Base-by-base conservation (phyloP, 92 coral and sea anemone genomes). In the Montipora capitata region DNA sequence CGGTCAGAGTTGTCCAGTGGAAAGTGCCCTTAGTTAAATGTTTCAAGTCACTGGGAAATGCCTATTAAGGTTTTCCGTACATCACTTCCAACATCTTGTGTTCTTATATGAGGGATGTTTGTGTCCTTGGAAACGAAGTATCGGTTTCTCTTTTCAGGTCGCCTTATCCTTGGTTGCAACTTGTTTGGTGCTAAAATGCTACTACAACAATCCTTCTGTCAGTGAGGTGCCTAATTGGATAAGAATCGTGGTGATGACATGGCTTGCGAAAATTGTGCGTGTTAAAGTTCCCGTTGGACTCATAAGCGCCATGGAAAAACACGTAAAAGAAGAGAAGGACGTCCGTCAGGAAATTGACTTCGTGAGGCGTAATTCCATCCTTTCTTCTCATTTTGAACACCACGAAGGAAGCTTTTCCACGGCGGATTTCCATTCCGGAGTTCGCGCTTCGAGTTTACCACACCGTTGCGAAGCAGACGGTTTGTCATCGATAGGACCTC, bases 141-240 rank as follows among this genome's bases (percentile, higher is more conserved):
- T 62, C 40, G 1, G 12, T 12, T 9, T 42, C 41, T 4, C 27
- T 4, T 48, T 43, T 10, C 40, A 95, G 98, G 95, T 95, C 64
- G 94, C 94, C 9, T 90, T 93, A 13, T 88, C 98, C 4, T 74
- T 95, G 78, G 90, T 95, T n/a, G 95, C 96, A 40, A 95, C 98
- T 10, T 95, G 98, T 41, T 39, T 95, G 66, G 98, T 95, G 15
- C 90, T 95, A 10, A 95, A 93, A 83, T 92, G 95, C 39, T 90
- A 93, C 75, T 95, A 93, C 92, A 93, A 66, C 45, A 94, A 95
- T 66, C 98, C 98, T 4, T 80, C 92, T 6, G 94, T 90, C 41
- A 73, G 87, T 2, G 94, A 93, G 62, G 89, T 95, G 92, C 98
- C 98, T 3, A 69, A 43, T 0, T 93, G 96, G 98, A 87, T 93